A percentile compares a stretch with the other conserved stretches of the same genome.
These are phyloP conservation scores for Anastrepha obliqua DNA, from an alignment of 1,140 invertebrate species.

Conservation along the genomic window DNA sequence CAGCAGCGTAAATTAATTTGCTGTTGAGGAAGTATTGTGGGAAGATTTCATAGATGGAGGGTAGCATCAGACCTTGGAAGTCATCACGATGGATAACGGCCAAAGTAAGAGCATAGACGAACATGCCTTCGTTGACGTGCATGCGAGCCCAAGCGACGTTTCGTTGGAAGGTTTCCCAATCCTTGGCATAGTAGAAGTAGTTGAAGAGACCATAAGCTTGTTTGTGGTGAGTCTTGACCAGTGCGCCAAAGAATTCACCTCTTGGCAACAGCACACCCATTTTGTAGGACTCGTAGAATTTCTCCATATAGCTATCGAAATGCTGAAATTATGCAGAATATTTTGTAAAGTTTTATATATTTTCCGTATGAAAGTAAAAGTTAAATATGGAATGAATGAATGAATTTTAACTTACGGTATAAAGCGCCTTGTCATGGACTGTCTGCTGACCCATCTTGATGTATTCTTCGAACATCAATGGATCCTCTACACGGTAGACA, in stretches of 20 bases:
- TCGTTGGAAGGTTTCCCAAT: conserved; percentile 80
- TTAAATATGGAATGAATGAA: background rate
- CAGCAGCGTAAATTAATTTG: conserved; percentile 77
- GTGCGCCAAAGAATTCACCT: conserved; percentile 69
- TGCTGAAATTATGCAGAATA: conserved; percentile 34
- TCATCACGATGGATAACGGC: conserved; percentile 79
- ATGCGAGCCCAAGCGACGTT: conserved; percentile 78
- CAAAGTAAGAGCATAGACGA: conserved; percentile 77
- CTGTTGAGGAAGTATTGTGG: conserved; percentile 79
- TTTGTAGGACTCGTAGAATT: conserved; percentile 67
- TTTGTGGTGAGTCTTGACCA: conserved; percentile 72
- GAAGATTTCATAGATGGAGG: conserved; percentile 79
- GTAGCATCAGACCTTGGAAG: conserved; percentile 77
- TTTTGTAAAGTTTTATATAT: background rate
- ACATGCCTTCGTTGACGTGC: conserved; percentile 79
- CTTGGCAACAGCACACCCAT: conserved; percentile 64
- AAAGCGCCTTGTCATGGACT: conserved; percentile 62
- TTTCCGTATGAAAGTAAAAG: background rate
- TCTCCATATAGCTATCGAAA: conserved; percentile 66
- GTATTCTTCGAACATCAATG: conserved; percentile 71
- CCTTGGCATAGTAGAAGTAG: conserved; percentile 79
- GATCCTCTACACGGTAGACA: conserved; percentile 77
- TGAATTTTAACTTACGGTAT: conserved; percentile 63
- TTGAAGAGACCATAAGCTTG: conserved; percentile 77
- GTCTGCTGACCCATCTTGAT: conserved; percentile 64